Base-by-base conservation (phyloP, 2,888 invertebrate genomes). In the Clistopyga incitator region DNA sequence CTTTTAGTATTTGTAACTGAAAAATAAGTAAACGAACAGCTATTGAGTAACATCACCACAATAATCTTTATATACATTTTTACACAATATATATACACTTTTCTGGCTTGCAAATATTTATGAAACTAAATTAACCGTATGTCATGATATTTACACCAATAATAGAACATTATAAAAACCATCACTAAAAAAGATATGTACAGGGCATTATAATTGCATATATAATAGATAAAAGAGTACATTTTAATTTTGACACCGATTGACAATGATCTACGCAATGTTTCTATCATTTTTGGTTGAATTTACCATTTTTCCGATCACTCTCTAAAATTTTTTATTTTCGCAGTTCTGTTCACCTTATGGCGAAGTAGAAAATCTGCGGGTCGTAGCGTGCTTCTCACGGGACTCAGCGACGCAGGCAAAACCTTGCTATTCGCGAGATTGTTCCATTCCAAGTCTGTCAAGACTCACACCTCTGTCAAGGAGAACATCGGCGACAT, bases 391-490 rank as follows among this genome's bases (percentile, higher is more conserved):
- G 95, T 99, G 68, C 93, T 98, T 77, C 90, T 99, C 13, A 96
- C 97, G 74, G 99, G 99, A 2, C 94, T 98, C 2, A 97, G 97
- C 88, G 98, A 98, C 91, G 96, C 97, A 42, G 99, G 99, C 20
- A 99, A 99, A 94, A 98, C 98, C 2, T 94, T 97, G 50, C 93
- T 99, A 76, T 98, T 97, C 93, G 96, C 97, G 77, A 95, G 97
- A 90, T 93, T 99, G 61, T 94, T 97, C 18, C 95, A 96, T 92
- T 95, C 95, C 38, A 96, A 96, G 90, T 95, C 95, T 90, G 94
- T 96, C 76, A 94, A 96, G 85, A 98, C 98, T 8, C 97, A 97
- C 90, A 98, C 98, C 0, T 99, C 98, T n/a, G 96, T 98, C 92
- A 96, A 96, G 88, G 97, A 97, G 92, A 99, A 99, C 94, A 94